Evolutionary conservation across 2,113 vertebrate species (phyloP).

Genomic region (Macroglossus sobrinus): DNA sequence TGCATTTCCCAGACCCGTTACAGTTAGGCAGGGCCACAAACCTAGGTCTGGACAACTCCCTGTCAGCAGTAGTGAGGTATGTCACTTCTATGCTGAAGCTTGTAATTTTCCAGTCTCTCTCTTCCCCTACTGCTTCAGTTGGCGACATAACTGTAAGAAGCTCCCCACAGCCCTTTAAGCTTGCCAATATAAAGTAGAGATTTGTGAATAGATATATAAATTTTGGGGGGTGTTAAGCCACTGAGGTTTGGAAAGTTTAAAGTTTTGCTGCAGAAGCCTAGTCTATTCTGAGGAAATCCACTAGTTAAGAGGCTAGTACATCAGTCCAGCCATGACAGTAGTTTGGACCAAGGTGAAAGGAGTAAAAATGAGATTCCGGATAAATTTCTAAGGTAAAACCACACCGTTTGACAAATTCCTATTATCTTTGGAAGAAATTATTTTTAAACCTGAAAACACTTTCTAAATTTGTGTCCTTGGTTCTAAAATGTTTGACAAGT

Average conservation of each 20-base stretch:
- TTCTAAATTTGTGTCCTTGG: neutral
- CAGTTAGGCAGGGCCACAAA: neutral
- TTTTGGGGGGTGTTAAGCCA: neutral
- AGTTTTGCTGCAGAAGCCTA: neutral
- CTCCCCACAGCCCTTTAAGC: fast-evolving
- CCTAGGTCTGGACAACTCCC: too few species aligned
- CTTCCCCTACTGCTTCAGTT: neutral
- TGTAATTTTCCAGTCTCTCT: neutral
- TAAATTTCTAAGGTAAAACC: neutral
- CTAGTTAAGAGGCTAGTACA: neutral
- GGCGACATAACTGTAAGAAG: fast-evolving
- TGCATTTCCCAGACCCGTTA: neutral
- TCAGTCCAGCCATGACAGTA: neutral
- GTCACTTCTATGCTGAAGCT: neutral
- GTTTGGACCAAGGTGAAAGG: neutral
- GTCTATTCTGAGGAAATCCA: neutral
- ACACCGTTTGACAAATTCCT: neutral
- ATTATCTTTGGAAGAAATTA: neutral
- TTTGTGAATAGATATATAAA: neutral
- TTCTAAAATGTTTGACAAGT: neutral
- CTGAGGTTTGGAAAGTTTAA: neutral
- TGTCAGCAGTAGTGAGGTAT: fast-evolving
- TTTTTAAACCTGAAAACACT: neutral
- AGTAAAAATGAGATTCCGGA: neutral
- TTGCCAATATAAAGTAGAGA: neutral